Evolutionary conservation across 2,113 vertebrate genomes (phyloP), one percentile per base, ranked within the genome.

Genomic region (Psilopsiagon aymara): DNA sequence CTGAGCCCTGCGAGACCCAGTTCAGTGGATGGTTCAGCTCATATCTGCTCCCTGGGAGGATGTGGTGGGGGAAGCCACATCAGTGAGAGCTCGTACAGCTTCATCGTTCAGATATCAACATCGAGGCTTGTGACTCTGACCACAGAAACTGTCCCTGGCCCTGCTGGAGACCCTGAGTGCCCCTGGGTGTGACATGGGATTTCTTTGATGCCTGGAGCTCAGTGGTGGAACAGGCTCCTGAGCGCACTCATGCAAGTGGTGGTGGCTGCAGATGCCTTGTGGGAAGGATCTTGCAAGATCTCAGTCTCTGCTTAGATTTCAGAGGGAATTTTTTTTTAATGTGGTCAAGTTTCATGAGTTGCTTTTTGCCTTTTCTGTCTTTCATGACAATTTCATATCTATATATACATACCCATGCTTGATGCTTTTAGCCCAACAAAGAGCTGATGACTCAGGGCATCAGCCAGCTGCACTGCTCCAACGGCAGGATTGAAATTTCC

Each of bases 21-120:
- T 11, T 18, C 0, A 49, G 39, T 0, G 13, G 18, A 12, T 11
- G 44, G 4, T 4, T 44, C 41, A 9, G 29, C 14, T 4, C 47
- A 6, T 43, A 13, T 21, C 24, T 10, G 57, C 20, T 59, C 47
- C 17, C 53, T 7, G 37, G 29, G 66, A 51, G 73, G 15, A 5
- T 7, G 39, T 8, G 12, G 10, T 2, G 5, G 55, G 46, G 23
- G 13, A 35, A 47, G 25, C 14, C 7, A 6, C 16, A 6, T n/a
- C 91, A 64, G 62, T 55, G 25, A 70, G 24, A 71, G n/a, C 62
- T 71, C 24, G 4, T 33, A 9, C 37, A 29, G 4, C 55, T 35
- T 63, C 10, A 3, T 0, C 7, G 0, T 7, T 57, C 25, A 8
- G 76, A 64, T 67, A 10, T 33, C 0, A 0, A 0, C 12, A 16